A percentile compares a stretch with the other conserved stretches of the same genome.
These are phyloP conservation scores for Cyaniris semiargus DNA, from an alignment of 2,888 invertebrate species.

Conservation along the genomic window DNA sequence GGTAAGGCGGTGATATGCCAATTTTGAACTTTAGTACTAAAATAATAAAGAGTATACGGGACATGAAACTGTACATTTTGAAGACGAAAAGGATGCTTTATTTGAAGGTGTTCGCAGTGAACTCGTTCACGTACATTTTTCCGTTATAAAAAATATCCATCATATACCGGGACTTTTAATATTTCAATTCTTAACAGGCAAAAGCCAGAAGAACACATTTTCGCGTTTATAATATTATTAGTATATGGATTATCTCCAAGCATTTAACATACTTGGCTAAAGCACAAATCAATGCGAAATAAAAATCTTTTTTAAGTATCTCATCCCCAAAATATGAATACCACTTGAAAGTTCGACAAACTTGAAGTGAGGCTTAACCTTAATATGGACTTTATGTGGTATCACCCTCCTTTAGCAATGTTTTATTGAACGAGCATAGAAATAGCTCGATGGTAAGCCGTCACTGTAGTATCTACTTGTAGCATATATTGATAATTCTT, in stretches of 20 bases:
- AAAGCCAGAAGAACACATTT: too few species aligned
- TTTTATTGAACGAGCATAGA: not conserved
- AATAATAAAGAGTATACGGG: not conserved
- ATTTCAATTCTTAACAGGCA: too few species aligned
- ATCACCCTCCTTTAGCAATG: not conserved
- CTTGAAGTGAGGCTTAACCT: not conserved
- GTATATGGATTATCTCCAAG: too few species aligned
- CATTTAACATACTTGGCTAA: too few species aligned
- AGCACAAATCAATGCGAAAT: not conserved
- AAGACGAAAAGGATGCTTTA: too few species aligned
- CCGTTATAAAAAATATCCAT: too few species aligned
- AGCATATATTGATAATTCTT: too few species aligned
- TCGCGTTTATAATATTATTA: too few species aligned
- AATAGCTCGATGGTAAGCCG: not conserved
- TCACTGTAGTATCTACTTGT: not conserved
- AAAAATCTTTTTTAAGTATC: not conserved
- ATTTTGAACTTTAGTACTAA: not conserved
- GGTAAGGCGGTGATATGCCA: not conserved
- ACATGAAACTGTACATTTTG: too few species aligned
- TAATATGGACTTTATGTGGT: not conserved
- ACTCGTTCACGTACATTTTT: too few species aligned
- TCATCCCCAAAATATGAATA: not conserved
- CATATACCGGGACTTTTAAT: too few species aligned
- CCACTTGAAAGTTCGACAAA: not conserved
- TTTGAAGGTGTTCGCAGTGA: too few species aligned